phyloP scores from a whole-genome alignment of 2,113 vertebrate species.

The Phasianus colchicus region DNA sequence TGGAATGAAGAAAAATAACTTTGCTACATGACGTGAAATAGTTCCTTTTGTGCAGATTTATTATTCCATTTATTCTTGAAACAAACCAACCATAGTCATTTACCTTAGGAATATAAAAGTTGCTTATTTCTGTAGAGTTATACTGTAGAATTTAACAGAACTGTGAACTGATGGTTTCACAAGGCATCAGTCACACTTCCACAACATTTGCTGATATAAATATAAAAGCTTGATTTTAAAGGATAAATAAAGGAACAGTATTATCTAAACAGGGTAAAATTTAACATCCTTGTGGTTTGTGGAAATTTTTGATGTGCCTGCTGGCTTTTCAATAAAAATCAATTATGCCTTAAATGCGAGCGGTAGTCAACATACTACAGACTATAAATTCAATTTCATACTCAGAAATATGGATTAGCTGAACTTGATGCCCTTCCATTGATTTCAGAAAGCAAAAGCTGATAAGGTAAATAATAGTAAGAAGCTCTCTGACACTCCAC shows the following conservation, averaged over 20 bases:
- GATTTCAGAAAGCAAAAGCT: conserved; percentile 89
- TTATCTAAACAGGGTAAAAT: conserved; percentile 87
- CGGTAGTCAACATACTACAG: conserved; percentile 88
- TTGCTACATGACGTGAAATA: conserved; percentile 40
- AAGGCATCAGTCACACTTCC: conserved; percentile 81
- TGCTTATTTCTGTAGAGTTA: conserved; percentile 55
- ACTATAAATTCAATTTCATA: conserved; percentile 92
- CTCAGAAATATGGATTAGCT: conserved; percentile 92
- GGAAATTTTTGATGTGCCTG: conserved; percentile 93
- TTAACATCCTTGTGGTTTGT: conserved; percentile 89
- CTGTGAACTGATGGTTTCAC: conserved; percentile 74
- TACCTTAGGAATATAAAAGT: conserved; percentile 72
- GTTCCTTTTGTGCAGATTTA: conserved; percentile 61
- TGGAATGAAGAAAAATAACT: conserved; percentile 60
- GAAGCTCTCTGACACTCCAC: conserved; percentile 86
- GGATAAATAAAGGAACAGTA: conserved; percentile 85
- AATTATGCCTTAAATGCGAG: conserved; percentile 91
- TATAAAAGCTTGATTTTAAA: conserved; percentile 85
- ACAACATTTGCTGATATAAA: conserved; percentile 81
- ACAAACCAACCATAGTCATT: conserved; percentile 70
- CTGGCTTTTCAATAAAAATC: conserved; percentile 95
- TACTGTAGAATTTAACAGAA: conserved; percentile 57
- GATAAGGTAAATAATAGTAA: conserved; percentile 90
- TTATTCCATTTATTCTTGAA: conserved; percentile 75
- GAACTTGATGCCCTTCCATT: conserved; percentile 90